These are phyloP conservation scores for Kryptopterus vitreolus DNA, from an alignment of 2,797 vertebrate species.

Conservation along the genomic window DNA sequence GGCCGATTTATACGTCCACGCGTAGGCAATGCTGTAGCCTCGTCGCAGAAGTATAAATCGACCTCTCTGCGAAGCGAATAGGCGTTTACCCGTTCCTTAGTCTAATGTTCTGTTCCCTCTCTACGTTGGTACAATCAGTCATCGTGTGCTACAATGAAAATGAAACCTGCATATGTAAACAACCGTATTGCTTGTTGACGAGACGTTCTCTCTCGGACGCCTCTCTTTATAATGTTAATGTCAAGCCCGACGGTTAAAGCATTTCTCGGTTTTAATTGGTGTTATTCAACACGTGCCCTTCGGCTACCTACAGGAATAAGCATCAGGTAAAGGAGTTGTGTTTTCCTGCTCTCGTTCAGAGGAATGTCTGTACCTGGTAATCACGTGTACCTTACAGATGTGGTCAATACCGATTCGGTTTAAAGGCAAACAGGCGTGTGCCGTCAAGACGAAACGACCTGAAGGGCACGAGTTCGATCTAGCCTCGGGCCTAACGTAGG, in stretches of 20 bases:
- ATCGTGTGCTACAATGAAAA: not conserved
- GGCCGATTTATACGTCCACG: no score
- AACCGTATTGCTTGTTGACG: not conserved
- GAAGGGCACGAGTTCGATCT: not conserved
- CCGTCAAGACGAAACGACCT: not conserved
- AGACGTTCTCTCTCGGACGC: not conserved
- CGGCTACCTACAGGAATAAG: not conserved
- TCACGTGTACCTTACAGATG: not conserved
- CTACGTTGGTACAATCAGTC: not conserved
- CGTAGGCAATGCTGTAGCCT: no score
- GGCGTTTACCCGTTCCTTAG: not conserved
- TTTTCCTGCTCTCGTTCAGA: not conserved
- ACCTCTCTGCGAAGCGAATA: no score
- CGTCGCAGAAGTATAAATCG: no score
- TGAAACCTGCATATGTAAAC: not conserved
- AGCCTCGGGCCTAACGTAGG: slow-evolving; percentile 5
- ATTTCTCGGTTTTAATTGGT: not conserved
- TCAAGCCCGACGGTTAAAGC: not conserved
- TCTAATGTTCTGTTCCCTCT: not conserved
- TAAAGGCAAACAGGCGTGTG: not conserved
- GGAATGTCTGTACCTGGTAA: not conserved
- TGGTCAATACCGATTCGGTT: not conserved
- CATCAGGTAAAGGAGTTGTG: not conserved
- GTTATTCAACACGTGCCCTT: not conserved
- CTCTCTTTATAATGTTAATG: not conserved